phyloP scores from a whole-genome alignment of 2,113 vertebrate genomes.

The Neolamprologus cancellatus region DNA sequence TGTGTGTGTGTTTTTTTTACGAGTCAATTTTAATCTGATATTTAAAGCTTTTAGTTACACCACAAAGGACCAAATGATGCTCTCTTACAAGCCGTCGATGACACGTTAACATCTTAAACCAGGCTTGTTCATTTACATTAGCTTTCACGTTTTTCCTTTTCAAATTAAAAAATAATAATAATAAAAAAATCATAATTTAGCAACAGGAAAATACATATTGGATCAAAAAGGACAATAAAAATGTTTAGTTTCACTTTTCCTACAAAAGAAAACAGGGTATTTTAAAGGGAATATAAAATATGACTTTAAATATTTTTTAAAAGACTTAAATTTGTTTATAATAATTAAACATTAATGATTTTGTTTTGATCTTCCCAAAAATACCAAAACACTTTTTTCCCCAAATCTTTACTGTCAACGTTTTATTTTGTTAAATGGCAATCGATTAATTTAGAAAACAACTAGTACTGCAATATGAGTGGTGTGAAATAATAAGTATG shows the following conservation, averaged over 20 bases:
- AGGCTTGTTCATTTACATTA: not conserved
- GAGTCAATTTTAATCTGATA: not conserved
- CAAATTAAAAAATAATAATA: rapidly evolving
- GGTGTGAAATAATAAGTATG: not conserved
- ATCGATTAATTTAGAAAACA: not conserved
- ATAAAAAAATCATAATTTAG: not conserved
- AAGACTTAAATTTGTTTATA: not conserved
- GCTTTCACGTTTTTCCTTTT: not conserved
- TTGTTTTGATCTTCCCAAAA: not conserved
- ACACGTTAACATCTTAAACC: not conserved
- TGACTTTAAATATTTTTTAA: not conserved
- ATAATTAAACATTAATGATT: not conserved
- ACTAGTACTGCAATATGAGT: not conserved
- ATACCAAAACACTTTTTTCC: not conserved
- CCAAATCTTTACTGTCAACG: rapidly evolving
- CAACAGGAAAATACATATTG: not conserved
- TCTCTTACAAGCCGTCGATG: rapidly evolving
- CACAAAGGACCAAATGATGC: not conserved
- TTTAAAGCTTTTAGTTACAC: not conserved
- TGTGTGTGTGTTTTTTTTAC: not conserved
- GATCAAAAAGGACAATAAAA: not conserved
- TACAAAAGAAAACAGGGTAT: not conserved
- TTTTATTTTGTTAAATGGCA: not conserved
- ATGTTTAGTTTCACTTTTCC: not conserved
- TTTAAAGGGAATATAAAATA: not conserved